Evolutionary conservation across 2,888 invertebrate species (phyloP).

Genomic region (Pyrgus malvae): DNA sequence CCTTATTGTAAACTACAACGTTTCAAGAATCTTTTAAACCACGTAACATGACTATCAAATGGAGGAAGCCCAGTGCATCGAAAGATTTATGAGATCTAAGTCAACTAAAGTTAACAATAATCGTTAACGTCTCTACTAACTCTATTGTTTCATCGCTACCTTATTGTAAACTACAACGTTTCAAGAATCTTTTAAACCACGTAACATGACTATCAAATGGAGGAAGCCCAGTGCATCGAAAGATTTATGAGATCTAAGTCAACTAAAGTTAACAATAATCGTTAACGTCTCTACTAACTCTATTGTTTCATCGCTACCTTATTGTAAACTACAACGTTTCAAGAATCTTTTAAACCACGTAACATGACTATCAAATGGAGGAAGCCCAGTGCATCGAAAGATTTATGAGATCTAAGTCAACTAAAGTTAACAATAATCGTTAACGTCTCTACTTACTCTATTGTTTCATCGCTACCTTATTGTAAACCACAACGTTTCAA

Average conservation of each 20-base stretch:
- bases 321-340: no score
- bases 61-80: neutral
- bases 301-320: conserved; percentile 2
- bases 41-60: conserved; percentile 4
- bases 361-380: no score
- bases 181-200: neutral
- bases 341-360: no score
- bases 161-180: conserved; percentile 1
- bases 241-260: neutral
- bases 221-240: neutral
- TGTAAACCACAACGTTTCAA: no score
- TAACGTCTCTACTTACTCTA: no score
- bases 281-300: neutral
- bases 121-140: neutral
- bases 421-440: no score
- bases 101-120: neutral
- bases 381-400: no score
- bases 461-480: no score
- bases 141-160: conserved; percentile 1
- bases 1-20: neutral
- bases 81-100: neutral
- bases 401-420: no score
- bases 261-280: neutral
- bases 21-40: neutral
- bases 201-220: conserved; percentile 6